Evolutionary conservation across 2,113 vertebrate genomes (phyloP), one percentile per base, ranked within the genome.

Genomic region (Nymphicus hollandicus): DNA sequence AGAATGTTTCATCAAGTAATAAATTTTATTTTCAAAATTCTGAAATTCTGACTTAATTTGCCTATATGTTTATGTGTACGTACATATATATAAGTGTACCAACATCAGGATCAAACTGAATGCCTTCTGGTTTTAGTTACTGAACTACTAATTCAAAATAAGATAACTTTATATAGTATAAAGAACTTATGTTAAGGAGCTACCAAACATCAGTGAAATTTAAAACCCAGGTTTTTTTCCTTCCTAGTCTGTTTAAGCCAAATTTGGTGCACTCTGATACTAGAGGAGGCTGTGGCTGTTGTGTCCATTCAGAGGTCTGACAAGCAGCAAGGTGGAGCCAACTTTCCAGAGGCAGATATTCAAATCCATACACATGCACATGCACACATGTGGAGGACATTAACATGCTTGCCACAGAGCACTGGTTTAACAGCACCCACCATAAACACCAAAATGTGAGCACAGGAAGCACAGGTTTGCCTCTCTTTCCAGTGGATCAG

Each of bases 401-500:
- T n/a, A 83, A 1, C 24, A 24, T 7, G 41, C 6, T 86, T 4
- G 3, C 37, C 29, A 31, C 13, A 79, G 37, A 90, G 6, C 13
- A 27, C 1, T 64, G 4, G 3, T 74, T 91, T 50, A 60, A 37
- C 6, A 68, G 13, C 7, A 60, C 5, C 18, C 47, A 82, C 39
- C n/a, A 64, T 29, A 53, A 86, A 47, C n/a, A 72, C 4, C 7
- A 39, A 72, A 46, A 46, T 41, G 71, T 15, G 7, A 88, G 9
- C 39, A 43, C 15, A 55, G 41, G 6, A 25, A 52, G 18, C 24
- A 56, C 17, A n/a, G 24, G 9, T 5, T 7, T 82, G 22, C 28
- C 73, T 0, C 0, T 64, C 47, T 50, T 80, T 55, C 25, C 29
- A 89, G 33, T 0, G 0, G 10, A 60, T n/a, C 43, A 41, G 18